Conservation (phyloP, 2,888 invertebrate species). For the Lagria hirta region DNA sequence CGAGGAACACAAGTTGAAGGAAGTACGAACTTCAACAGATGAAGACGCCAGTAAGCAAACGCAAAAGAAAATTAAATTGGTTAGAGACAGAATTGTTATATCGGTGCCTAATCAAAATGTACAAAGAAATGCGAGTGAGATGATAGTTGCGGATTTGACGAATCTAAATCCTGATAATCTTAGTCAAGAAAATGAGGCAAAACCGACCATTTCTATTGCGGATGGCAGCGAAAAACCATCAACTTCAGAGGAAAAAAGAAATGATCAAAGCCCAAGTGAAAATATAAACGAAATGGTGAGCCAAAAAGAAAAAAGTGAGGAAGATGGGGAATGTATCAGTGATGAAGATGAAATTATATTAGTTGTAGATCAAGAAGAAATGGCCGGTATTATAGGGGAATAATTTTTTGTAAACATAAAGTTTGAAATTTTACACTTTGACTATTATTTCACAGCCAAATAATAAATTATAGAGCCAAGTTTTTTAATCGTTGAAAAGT, state of each 20-base stretch:
- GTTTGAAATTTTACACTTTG: not conserved
- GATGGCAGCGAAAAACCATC: too few species aligned
- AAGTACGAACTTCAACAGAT: not conserved
- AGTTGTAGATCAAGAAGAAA: conserved; percentile 39
- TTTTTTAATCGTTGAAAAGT: too few species aligned
- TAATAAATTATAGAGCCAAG: too few species aligned
- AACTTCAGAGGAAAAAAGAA: not conserved
- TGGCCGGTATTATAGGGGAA: conserved; percentile 39
- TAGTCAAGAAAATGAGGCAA: too few species aligned
- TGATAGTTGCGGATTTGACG: too few species aligned
- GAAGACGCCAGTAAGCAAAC: conserved; percentile 1
- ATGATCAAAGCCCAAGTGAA: not conserved
- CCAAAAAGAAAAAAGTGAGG: conserved; percentile 4
- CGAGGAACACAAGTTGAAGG: conserved; percentile 43
- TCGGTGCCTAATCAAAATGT: too few species aligned
- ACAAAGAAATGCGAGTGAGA: too few species aligned
- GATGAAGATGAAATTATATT: conserved; percentile 38
- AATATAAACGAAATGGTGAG: too few species aligned
- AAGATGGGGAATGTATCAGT: conserved; percentile 14
- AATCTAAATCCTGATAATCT: too few species aligned
- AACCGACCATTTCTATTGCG: too few species aligned
- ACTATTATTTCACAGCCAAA: not conserved
- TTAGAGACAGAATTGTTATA: conserved; percentile 9
- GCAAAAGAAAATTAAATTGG: conserved; percentile 9
- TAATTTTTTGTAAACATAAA: conserved; percentile 14